Percentiles rank a stretch among this genome's conserved stretches.
Conservation (phyloP, 2,113 vertebrate genomes). For the Holacanthus passer region DNA sequence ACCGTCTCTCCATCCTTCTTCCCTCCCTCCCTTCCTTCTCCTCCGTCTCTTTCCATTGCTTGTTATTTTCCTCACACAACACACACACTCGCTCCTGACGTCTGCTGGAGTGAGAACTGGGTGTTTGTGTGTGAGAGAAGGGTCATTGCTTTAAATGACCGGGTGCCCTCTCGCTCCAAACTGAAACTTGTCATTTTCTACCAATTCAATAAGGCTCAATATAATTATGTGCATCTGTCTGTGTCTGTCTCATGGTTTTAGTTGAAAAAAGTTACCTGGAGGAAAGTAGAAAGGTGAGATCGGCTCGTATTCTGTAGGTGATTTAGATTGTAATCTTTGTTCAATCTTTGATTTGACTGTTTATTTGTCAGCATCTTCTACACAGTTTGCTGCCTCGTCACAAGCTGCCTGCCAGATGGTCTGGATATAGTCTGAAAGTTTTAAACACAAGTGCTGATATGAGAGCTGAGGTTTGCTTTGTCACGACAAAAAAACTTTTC, state of each 20-base stretch:
- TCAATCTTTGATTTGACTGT: not conserved
- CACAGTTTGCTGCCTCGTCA: not conserved
- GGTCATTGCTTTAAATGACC: slow-evolving; percentile 50
- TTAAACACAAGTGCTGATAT: not conserved
- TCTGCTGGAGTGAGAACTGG: slow-evolving; percentile 44
- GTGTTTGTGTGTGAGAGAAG: slow-evolving; percentile 14
- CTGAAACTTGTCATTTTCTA: slow-evolving; percentile 44
- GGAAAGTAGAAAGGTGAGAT: not conserved
- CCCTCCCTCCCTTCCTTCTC: not conserved
- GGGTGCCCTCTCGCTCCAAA: slow-evolving; percentile 25
- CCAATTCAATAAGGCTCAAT: not conserved
- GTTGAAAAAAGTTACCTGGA: not conserved
- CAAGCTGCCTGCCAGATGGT: no score
- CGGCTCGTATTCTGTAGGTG: not conserved
- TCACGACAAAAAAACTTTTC: no score
- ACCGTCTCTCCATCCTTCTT: slow-evolving; percentile 34
- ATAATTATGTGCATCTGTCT: not conserved
- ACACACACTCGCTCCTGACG: slow-evolving; percentile 8
- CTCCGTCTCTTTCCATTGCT: slow-evolving; percentile 9
- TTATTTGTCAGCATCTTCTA: not conserved
- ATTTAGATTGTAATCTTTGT: not conserved
- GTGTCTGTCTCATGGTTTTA: not conserved
- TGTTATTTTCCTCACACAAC: slow-evolving; percentile 41
- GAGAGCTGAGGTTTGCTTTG: not conserved
- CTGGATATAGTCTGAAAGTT: not conserved